Conservation (phyloP, 2,888 invertebrate genomes). For the Rhagonycha fulva region DNA sequence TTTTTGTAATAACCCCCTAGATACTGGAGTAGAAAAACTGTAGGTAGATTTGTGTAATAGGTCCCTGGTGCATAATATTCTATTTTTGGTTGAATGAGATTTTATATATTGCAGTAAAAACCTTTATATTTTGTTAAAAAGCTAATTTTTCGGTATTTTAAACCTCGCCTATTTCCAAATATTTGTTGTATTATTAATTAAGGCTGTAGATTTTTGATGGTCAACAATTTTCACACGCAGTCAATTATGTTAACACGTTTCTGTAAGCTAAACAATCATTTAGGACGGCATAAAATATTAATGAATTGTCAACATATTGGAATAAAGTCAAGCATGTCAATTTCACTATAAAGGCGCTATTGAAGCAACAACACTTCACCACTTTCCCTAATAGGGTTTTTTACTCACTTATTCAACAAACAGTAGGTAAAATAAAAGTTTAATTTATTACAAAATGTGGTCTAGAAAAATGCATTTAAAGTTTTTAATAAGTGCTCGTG, state of each 20-base stretch:
- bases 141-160: background rate
- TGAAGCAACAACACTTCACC: background rate
- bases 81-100: slow-evolving; percentile 49
- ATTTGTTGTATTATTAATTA: background rate
- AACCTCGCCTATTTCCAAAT: background rate
- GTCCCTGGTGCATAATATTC: slow-evolving; percentile 49
- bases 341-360: background rate
- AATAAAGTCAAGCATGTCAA: slow-evolving; percentile 6
- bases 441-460: background rate
- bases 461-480: background rate
- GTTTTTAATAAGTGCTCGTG: background rate
- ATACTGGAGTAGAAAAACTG: slow-evolving; percentile 32
- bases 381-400: background rate
- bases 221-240: background rate
- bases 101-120: slow-evolving; percentile 42
- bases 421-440: background rate
- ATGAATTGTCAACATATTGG: slow-evolving; percentile 2
- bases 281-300: slow-evolving; percentile 1
- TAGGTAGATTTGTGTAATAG: slow-evolving; percentile 50
- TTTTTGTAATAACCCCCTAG: slow-evolving; percentile 29
- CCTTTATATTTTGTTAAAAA: slow-evolving; percentile 12
- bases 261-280: slow-evolving; percentile 1
- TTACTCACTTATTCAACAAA: background rate
- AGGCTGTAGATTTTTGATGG: background rate
- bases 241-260: background rate